Evolutionary conservation across 2,888 invertebrate species (phyloP), one percentile per base, ranked within the genome.

Genomic region (Leucophenga montana): DNA sequence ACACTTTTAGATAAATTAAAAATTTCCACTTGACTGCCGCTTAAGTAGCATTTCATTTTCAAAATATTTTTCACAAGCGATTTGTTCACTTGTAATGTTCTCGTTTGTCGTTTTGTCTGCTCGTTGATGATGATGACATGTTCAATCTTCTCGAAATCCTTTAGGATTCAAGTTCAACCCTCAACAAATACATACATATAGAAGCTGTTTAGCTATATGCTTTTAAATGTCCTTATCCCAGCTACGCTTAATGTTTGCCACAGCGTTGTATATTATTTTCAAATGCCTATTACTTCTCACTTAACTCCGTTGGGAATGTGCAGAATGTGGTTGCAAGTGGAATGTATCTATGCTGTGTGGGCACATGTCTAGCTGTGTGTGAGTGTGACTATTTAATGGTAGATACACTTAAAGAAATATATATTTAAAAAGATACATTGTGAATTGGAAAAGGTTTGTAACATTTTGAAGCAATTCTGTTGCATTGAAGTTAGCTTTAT

Each of bases 1-100:
- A 59, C 59, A 67, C 59, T 33, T 57, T 67, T 56, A 31, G 67
- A 54, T 61, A 53, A 62, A 68, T 68, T 62, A 62, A 62, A 62
- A 59, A 54, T 62, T 22, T 62, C 14, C 68, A 53, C 16, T 62
- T 44, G 54, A 44, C 44, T 50, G 53, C 11, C 44, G 62, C 31
- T 48, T 27, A 67, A 61, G 22, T 59, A 48, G 20, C 50, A 67
- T 61, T 50, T 50, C 18, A 67, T 61, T 67, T 67, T 8, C 3
- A 27, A 4, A 27, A 11, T 48, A 31, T 61, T 67, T 61, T 61
- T 64, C 33, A 20, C 46, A 48, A 59, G 33, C 59, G 59, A 59
- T 59, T 59, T 59, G 59, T 14, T 56, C 50, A 6, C n/a, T 46
- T n/a, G 46, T n/a, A 27, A 27, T 46, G 14, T 4, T n/a, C n/a